A percentile compares a stretch with the other conserved stretches of the same genome.
Conservation (phyloP, 1,140 invertebrate genomes). For the Eciton burchellii region DNA sequence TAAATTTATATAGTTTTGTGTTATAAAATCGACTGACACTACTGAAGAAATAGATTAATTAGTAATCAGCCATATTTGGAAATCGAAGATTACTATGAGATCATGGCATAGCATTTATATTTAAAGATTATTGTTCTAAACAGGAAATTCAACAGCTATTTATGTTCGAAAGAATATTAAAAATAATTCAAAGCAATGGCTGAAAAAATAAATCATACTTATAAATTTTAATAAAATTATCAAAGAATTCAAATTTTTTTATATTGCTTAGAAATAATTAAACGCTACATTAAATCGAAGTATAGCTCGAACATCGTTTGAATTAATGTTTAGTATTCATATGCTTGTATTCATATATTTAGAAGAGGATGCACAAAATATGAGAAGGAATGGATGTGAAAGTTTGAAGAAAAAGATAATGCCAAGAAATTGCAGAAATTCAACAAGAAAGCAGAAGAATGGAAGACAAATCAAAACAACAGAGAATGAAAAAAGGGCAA, state of each 20-base stretch:
- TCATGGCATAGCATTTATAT: conserved; percentile 55
- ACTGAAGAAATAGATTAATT: too few relatives aligned
- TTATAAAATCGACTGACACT: too few relatives aligned
- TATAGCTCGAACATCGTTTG: conserved; percentile 76
- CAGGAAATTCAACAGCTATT: conserved; percentile 75
- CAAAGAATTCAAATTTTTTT: conserved; percentile 72
- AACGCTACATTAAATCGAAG: conserved; percentile 78
- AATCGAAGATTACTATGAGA: background rate
- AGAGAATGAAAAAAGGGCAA: conserved; percentile 56
- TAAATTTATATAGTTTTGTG: too few relatives aligned
- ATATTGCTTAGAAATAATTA: conserved; percentile 72
- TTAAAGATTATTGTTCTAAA: conserved; percentile 62
- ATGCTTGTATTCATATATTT: too few relatives aligned
- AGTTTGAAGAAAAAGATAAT: background rate
- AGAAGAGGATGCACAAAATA: conserved; percentile 49
- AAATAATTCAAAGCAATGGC: conserved; percentile 79
- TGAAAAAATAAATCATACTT: conserved; percentile 73
- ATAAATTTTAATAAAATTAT: conserved; percentile 77
- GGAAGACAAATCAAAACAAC: conserved; percentile 77
- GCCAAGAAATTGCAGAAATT: too few relatives aligned
- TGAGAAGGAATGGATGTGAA: background rate
- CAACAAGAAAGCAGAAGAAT: conserved; percentile 67
- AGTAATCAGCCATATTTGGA: too few relatives aligned
- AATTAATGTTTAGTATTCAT: conserved; percentile 76
- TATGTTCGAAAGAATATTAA: conserved; percentile 74